Percentiles rank a stretch among this genome's conserved stretches.
Evolutionary conservation across 1,140 invertebrate genomes (phyloP).

Genomic region (Zaprionus ornatus): DNA sequence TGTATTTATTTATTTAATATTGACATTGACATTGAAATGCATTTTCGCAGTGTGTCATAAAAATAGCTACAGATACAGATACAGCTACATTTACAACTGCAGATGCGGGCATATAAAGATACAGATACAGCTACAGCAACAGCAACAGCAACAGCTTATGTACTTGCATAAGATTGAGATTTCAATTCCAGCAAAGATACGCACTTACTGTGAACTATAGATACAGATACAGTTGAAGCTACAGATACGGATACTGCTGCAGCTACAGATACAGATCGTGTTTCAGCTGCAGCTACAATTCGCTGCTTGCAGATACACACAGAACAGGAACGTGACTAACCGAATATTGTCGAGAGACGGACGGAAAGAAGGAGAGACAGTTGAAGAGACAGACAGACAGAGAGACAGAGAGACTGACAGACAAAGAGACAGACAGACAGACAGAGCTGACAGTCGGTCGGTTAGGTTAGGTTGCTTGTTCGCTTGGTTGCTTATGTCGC

Average conservation of each 20-base stretch:
- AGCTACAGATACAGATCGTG: constrained; percentile 8
- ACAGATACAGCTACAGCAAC: constrained; percentile 5
- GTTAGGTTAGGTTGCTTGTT: no score
- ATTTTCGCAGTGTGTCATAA: constrained; percentile 50
- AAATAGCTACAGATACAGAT: constrained; percentile 38
- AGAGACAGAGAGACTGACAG: neutral
- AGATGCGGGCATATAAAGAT: constrained; percentile 14
- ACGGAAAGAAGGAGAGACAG: neutral
- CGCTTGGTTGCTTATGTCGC: neutral
- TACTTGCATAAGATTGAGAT: constrained; percentile 4
- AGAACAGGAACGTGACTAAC: constrained; percentile 25
- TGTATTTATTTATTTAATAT: constrained; percentile 37
- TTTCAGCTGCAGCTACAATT: neutral
- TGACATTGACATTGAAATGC: constrained; percentile 70
- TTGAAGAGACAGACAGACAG: neutral
- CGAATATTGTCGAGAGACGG: neutral
- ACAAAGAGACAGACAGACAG: neutral
- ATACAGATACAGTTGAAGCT: neutral
- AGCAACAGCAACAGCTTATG: constrained; percentile 1
- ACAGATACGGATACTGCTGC: neutral
- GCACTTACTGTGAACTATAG: neutral
- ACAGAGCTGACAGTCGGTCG: neutral
- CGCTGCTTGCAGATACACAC: constrained; percentile 1
- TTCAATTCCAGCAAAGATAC: neutral
- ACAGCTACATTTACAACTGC: neutral